Percentiles rank a stretch among this genome's conserved stretches.
Conservation (phyloP, 2,113 vertebrate species). For the Pelmatolapia mariae region DNA sequence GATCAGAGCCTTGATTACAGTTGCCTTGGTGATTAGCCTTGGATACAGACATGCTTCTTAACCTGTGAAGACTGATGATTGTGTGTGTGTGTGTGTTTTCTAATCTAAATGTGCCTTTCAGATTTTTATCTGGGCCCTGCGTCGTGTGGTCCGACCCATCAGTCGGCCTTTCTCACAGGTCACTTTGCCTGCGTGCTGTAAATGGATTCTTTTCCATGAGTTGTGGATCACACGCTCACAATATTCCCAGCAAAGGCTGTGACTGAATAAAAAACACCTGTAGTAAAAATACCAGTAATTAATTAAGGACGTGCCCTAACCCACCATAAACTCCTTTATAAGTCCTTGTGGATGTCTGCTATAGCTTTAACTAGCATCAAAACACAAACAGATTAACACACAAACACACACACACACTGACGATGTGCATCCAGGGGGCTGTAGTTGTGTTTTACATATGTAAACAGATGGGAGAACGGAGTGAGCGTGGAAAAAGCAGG, state of each 20-base stretch:
- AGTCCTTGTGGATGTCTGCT: slow-evolving; percentile 25
- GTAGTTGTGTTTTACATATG: slow-evolving; percentile 43
- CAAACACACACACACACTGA: background rate
- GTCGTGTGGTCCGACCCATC: background rate
- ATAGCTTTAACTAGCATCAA: slow-evolving; percentile 23
- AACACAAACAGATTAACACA: slow-evolving; percentile 8
- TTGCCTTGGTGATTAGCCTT: slow-evolving; percentile 61
- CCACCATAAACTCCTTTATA: slow-evolving; percentile 28
- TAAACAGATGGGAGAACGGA: slow-evolving; percentile 32
- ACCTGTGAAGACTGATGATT: slow-evolving; percentile 5
- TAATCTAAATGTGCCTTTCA: background rate
- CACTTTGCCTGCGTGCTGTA: background rate
- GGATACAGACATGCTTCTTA: slow-evolving; percentile 23
- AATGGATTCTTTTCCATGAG: background rate
- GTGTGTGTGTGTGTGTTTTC: background rate
- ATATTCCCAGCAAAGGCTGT: background rate
- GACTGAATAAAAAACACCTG: background rate
- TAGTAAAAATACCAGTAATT: slow-evolving; percentile 26
- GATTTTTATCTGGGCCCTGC: background rate
- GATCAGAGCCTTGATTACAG: slow-evolving; percentile 58
- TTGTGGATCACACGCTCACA: background rate
- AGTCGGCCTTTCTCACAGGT: background rate
- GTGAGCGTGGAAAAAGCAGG: background rate
- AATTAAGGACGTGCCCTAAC: slow-evolving; percentile 25
- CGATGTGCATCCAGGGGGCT: slow-evolving; percentile 37